phyloP scores from a whole-genome alignment of 2,113 vertebrate species.

The Grammatotria lemairii region DNA sequence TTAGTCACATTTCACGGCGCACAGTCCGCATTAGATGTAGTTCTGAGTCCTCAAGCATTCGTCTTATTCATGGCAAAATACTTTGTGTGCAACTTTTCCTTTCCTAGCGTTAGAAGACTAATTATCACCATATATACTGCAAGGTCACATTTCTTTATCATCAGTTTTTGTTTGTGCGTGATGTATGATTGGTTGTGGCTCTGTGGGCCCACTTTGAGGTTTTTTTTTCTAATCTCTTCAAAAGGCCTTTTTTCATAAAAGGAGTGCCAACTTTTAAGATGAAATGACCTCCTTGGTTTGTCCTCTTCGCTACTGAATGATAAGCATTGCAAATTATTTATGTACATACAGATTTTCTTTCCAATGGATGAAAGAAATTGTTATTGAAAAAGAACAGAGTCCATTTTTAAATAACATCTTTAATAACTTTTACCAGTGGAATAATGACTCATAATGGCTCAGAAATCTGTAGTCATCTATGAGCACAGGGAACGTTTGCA shows the following conservation, averaged over 20 bases:
- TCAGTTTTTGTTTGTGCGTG: neutral
- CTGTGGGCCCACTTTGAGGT: neutral
- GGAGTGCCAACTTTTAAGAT: neutral
- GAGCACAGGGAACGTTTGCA: neutral
- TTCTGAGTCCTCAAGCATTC: neutral
- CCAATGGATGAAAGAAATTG: neutral
- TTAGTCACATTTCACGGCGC: neutral
- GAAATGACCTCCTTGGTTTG: neutral
- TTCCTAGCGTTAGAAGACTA: neutral
- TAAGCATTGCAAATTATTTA: neutral
- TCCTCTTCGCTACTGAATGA: neutral
- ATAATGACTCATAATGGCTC: neutral
- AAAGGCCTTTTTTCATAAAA: neutral
- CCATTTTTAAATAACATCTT: neutral
- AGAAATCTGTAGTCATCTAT: neutral
- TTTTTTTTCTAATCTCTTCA: neutral
- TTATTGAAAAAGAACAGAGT: neutral
- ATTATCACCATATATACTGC: neutral
- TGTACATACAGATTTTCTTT: neutral
- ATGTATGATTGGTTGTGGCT: neutral
- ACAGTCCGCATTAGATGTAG: neutral
- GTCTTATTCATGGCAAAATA: neutral
- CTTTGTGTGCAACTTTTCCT: neutral
- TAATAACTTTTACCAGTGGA: neutral
- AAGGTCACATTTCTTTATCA: neutral